Conservation (phyloP, 2,113 vertebrate species). For the Cnemophilus loriae region DNA sequence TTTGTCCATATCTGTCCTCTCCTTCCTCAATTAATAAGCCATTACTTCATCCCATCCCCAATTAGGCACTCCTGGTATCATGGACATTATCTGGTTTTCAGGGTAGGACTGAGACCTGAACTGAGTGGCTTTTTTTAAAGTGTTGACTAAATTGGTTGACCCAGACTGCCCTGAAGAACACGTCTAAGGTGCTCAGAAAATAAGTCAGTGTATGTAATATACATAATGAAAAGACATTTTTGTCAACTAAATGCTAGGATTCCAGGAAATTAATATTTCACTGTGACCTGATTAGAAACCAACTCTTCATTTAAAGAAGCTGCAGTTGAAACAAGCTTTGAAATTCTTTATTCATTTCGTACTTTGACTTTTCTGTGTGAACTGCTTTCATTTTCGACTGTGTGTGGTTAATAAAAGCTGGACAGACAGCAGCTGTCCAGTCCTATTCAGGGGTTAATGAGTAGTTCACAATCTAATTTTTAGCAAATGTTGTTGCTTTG, state of each 20-base stretch:
- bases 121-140: background rate
- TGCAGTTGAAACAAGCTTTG: slow-evolving; percentile 11
- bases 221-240: slow-evolving; percentile 24
- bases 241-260: background rate
- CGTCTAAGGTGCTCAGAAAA: background rate
- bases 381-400: background rate
- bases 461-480: background rate
- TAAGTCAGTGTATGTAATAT: background rate
- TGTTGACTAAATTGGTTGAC: slow-evolving; percentile 3
- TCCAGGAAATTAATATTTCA: slow-evolving; percentile 42
- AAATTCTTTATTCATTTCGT: background rate
- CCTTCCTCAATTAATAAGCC: background rate
- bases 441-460: background rate
- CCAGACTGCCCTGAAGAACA: background rate
- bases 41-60: background rate
- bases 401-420: background rate
- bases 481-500: background rate
- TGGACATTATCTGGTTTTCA: background rate
- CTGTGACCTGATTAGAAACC: slow-evolving; percentile 21
- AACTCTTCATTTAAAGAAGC: background rate
- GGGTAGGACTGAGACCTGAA: background rate
- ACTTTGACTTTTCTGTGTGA: background rate
- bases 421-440: background rate
- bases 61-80: background rate
- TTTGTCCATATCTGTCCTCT: background rate